A percentile compares a stretch with the other conserved stretches of the same genome.
Evolutionary conservation across 2,797 vertebrate genomes (phyloP).

Genomic region (Acanthurus lineatus): DNA sequence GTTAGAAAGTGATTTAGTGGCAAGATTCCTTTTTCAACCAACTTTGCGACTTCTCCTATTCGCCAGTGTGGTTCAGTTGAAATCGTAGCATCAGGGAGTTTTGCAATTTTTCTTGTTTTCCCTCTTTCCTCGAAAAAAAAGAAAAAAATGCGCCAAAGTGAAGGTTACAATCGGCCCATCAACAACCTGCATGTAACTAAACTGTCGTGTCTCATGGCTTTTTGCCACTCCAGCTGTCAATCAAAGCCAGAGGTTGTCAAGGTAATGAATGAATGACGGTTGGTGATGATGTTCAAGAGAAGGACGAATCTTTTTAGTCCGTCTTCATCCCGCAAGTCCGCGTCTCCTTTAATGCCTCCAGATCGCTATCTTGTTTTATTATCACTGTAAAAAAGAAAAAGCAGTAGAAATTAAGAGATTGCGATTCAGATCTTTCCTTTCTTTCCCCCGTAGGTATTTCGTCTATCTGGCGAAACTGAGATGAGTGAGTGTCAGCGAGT

Average conservation of each 20-base stretch:
- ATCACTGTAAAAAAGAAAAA: conserved; percentile 78
- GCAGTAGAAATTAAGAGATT: conserved; percentile 87
- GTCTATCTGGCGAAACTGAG: conserved; percentile 91
- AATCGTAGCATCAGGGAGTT: conserved; percentile 89
- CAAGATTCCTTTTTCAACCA: conserved; percentile 89
- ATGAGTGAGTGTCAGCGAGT: conserved; percentile 99
- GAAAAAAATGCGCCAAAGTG: conserved; percentile 92
- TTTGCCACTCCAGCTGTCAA: conserved; percentile 99
- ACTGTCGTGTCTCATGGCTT: conserved; percentile 99
- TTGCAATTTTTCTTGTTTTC: conserved; percentile 89
- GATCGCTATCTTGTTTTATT: conserved; percentile 91
- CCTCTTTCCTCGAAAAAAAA: conserved; percentile 83
- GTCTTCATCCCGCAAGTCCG: conserved; percentile 96
- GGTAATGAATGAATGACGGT: conserved; percentile 99
- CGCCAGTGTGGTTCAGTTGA: conserved; percentile 87
- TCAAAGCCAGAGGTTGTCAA: conserved; percentile 99
- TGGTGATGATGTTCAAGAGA: conserved; percentile 97
- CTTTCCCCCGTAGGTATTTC: conserved; percentile 88
- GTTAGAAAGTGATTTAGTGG: conserved; percentile 94
- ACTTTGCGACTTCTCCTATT: conserved; percentile 94
- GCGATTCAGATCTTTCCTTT: conserved; percentile 89
- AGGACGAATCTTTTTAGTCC: conserved; percentile 95
- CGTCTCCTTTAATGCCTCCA: conserved; percentile 92
- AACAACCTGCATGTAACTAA: conserved; percentile 99
- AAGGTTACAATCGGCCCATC: conserved; percentile 98